Conservation (phyloP, 2,797 vertebrate species). For the Halcyon chelicuti region DNA sequence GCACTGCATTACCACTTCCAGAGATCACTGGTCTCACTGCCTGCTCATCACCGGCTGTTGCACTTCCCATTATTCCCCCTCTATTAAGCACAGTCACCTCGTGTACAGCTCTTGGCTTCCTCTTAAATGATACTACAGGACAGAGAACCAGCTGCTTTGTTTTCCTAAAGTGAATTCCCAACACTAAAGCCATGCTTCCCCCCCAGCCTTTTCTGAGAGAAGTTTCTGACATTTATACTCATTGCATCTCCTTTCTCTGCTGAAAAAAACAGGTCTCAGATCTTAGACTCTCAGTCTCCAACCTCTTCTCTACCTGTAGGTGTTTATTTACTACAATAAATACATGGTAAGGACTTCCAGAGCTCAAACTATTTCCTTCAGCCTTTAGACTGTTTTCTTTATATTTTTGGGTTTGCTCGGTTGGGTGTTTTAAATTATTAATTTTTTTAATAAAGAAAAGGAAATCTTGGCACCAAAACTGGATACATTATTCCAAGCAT, state of each 20-base stretch:
- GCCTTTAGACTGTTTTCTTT: not conserved
- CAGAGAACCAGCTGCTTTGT: not conserved
- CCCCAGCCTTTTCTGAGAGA: not conserved
- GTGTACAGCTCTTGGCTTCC: not conserved
- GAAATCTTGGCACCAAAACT: not conserved
- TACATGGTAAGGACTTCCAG: not conserved
- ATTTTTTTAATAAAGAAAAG: not conserved
- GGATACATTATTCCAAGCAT: not conserved
- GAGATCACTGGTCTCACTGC: not conserved
- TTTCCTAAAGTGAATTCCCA: not conserved
- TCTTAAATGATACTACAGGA: not conserved
- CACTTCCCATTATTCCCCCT: not conserved
- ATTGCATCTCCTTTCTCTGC: not conserved
- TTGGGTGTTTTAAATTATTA: rapidly evolving
- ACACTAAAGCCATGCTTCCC: not conserved
- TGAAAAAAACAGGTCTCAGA: not conserved
- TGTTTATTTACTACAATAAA: not conserved
- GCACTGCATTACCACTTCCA: too few relatives aligned
- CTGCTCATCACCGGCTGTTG: not conserved
- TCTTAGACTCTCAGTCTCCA: not conserved
- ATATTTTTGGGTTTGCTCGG: not conserved
- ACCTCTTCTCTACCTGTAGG: not conserved
- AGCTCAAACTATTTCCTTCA: not conserved
- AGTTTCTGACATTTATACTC: not conserved
- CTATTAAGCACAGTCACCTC: not conserved